phyloP scores from a whole-genome alignment of 2,888 invertebrate genomes.

The Pseudoips prasinana region DNA sequence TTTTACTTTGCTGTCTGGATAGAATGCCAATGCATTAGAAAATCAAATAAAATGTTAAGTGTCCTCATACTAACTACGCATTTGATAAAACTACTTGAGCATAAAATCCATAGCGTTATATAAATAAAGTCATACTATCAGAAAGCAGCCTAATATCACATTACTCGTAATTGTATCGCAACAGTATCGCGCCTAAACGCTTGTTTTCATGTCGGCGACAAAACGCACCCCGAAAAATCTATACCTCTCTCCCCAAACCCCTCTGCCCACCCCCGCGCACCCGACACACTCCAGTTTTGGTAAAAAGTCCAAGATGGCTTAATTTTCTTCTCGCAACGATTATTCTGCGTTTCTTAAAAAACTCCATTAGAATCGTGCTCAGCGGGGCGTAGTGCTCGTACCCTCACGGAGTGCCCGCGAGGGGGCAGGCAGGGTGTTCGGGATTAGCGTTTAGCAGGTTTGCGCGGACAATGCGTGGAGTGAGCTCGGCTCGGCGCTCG shows the following conservation, averaged over 20 bases:
- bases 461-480: constrained; percentile 45
- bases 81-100: too few relatives aligned
- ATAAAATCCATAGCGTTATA: too few relatives aligned
- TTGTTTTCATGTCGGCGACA: constrained; percentile 52
- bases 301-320: constrained; percentile 77
- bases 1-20: too few relatives aligned
- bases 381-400: constrained; percentile 32
- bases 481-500: constrained; percentile 18
- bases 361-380: constrained; percentile 60
- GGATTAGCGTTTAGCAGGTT: constrained; percentile 55
- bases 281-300: constrained; percentile 55
- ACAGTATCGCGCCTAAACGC: constrained; percentile 53
- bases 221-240: constrained; percentile 65
- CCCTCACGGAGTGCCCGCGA: constrained; percentile 24
- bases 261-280: constrained; percentile 17
- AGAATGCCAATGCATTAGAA: too few relatives aligned
- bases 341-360: constrained; percentile 62
- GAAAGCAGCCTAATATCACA: too few relatives aligned
- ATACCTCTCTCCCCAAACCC: constrained; percentile 43
- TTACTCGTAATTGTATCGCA: constrained; percentile 3
- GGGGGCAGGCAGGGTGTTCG: constrained; percentile 25
- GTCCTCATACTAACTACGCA: too few relatives aligned
- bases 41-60: too few relatives aligned
- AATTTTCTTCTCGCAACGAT: constrained; percentile 66
- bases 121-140: too few relatives aligned